Evolutionary conservation across 2,113 vertebrate species (phyloP).

Genomic region (Taxidea taxus): DNA sequence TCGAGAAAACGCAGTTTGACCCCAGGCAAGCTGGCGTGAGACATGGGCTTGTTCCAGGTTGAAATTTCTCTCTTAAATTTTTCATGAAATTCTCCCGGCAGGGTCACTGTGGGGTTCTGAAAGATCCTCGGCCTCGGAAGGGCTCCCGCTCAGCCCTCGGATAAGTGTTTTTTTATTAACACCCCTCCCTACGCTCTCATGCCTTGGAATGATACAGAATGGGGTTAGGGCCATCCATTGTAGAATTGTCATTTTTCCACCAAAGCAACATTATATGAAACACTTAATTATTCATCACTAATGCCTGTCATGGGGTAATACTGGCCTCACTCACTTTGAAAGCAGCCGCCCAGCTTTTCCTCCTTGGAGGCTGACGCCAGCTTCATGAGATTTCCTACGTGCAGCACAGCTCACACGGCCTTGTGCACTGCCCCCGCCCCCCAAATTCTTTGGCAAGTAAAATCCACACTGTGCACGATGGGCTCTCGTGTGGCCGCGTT

Average conservation of each 20-base stretch:
- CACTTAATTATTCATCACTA: conserved; percentile 98
- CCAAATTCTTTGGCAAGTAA: not conserved
- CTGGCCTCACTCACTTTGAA: conserved; percentile 88
- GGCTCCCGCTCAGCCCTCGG: conserved; percentile 84
- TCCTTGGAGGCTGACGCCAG: conserved; percentile 91
- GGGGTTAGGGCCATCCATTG: conserved; percentile 90
- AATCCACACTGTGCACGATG: conserved; percentile 21
- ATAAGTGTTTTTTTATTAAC: conserved; percentile 88
- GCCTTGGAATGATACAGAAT: conserved; percentile 84
- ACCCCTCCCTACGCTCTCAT: conserved; percentile 79
- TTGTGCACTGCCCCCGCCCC: conserved; percentile 67
- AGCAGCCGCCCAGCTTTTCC: conserved; percentile 86
- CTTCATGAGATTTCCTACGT: conserved; percentile 89
- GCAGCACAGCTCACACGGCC: conserved; percentile 85
- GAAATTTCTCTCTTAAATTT: conserved; percentile 93
- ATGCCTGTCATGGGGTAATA: conserved; percentile 94
- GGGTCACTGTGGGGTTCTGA: conserved; percentile 88
- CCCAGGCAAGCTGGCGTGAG: conserved; percentile 81
- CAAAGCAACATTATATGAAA: conserved; percentile 93
- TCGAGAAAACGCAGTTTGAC: conserved; percentile 84
- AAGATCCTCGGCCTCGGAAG: conserved; percentile 89
- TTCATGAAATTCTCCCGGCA: conserved; percentile 93
- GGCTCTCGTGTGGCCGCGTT: not conserved
- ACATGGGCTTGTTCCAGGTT: conserved; percentile 84
- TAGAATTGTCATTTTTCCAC: conserved; percentile 93